Evolutionary conservation across 2,888 invertebrate species (phyloP).

Genomic region (Adineta ricciae): DNA sequence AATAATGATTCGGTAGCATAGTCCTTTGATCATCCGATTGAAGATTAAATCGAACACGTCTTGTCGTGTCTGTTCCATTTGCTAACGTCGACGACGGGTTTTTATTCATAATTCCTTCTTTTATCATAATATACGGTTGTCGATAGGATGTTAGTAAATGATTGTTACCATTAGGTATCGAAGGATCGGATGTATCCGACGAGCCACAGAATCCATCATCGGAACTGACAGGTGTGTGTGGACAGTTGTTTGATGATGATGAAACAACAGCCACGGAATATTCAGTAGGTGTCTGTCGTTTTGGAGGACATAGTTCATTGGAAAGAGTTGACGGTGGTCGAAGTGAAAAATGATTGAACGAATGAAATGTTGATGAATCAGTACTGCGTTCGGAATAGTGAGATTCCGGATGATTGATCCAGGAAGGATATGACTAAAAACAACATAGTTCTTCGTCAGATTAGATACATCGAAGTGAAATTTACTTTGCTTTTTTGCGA

Average conservation of each 20-base stretch:
- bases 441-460: neutral
- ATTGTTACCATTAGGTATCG: neutral
- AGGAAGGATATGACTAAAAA: neutral
- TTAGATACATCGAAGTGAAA: too few relatives aligned
- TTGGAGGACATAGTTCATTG: neutral
- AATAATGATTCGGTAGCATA: neutral
- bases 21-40: neutral
- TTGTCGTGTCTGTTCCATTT: neutral
- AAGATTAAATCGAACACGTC: constrained; percentile 14
- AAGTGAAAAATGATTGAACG: neutral
- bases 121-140: neutral
- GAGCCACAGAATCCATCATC: constrained; percentile 20
- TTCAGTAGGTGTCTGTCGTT: neutral
- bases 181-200: neutral
- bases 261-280: neutral
- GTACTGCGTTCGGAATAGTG: neutral
- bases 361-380: neutral
- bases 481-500: neutral
- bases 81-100: neutral
- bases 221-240: neutral
- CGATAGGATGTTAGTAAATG: neutral
- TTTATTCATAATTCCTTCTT: neutral
- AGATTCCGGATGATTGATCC: neutral
- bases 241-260: neutral
- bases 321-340: neutral